phyloP scores from a whole-genome alignment of 1,140 invertebrate genomes.

The Meloidogyne floridensis region DNA sequence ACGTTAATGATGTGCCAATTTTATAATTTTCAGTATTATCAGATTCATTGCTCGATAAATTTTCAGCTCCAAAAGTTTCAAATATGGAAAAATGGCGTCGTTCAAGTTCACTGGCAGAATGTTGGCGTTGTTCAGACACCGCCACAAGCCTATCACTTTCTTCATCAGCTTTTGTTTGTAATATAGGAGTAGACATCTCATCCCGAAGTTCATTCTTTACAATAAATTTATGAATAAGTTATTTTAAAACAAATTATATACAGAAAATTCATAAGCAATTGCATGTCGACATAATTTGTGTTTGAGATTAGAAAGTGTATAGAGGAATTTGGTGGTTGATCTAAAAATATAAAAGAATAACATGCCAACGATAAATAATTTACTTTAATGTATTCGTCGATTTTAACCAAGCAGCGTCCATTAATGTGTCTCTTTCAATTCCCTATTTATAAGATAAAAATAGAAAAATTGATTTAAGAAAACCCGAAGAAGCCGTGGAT shows the following conservation, averaged over 20 bases:
- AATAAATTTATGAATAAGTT: background rate
- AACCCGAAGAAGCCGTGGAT: slow-evolving; percentile 15
- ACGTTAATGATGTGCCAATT: background rate
- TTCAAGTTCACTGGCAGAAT: background rate
- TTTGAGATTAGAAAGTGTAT: slow-evolving; percentile 31
- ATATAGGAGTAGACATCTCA: slow-evolving; percentile 44
- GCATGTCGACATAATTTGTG: slow-evolving; percentile 37
- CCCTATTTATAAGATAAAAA: slow-evolving; percentile 13
- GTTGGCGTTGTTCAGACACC: slow-evolving; percentile 9
- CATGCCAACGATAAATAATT: background rate
- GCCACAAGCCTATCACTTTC: slow-evolving; percentile 36
- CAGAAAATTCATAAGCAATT: slow-evolving; percentile 46
- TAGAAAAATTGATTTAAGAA: background rate
- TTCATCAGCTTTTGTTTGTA: slow-evolving; percentile 39
- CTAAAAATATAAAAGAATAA: background rate
- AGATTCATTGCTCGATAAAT: slow-evolving; percentile 4
- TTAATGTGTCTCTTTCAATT: slow-evolving; percentile 25
- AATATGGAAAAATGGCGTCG: background rate
- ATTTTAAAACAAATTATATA: background rate
- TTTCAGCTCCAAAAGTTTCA: slow-evolving; percentile 10
- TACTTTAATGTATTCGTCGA: slow-evolving; percentile 20
- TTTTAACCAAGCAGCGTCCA: slow-evolving; percentile 32
- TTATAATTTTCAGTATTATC: background rate
- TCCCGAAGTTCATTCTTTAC: slow-evolving; percentile 41
- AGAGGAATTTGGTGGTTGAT: slow-evolving; percentile 40